Evolutionary conservation across 1,140 invertebrate species (phyloP), one percentile per base, ranked within the genome.

Genomic region (Bombus impatiens): DNA sequence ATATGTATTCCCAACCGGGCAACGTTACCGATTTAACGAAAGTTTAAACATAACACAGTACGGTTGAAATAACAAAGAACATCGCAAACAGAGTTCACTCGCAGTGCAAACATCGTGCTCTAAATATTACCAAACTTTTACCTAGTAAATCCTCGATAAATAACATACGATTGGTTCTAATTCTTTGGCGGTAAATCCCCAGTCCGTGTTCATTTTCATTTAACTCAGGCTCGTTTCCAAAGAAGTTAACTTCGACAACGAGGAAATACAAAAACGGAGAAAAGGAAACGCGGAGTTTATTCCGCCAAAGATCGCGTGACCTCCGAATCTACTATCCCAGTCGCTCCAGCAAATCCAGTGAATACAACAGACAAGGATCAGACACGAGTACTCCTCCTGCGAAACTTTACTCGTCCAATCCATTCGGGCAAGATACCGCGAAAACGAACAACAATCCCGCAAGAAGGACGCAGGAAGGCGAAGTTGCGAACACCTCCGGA

Each of bases 401-500:
- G 65, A n/a, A 22, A 22, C 37, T 37, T 22, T 53, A 53, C 47
- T 53, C 47, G 47, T 53, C 28, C 40, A 9, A 32, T 22, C 28
- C 8, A 62, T 44, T n/a, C 12, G 13, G 2, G 13, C n/a, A 32
- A n/a, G 35, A 32, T n/a, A 18, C 4, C 44, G 28, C 25, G 42
- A 53, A 53, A 22, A 53, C 47, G 47, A 53, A 53, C n/a, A 32
- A 32, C 32, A 4, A 57, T 35, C 25, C 12, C 37, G 22, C 42
- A 68, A 78, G 76, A 84, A 84, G 32, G 32, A 28, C 35, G 28
- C 65, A 28, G 40, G 65, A 47, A 53, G 53, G 5, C 40, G 40
- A 74, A 13, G n/a, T 6, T 10, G 4, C 35, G 18, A 40, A 40
- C n/a, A 53, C 86, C 86, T 89, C 86, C 57, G 65, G 4, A 25